A percentile compares a stretch with the other conserved stretches of the same genome.
phyloP scores from a whole-genome alignment of 2,888 invertebrate genomes.

The Stenoptilia bipunctidactyla region DNA sequence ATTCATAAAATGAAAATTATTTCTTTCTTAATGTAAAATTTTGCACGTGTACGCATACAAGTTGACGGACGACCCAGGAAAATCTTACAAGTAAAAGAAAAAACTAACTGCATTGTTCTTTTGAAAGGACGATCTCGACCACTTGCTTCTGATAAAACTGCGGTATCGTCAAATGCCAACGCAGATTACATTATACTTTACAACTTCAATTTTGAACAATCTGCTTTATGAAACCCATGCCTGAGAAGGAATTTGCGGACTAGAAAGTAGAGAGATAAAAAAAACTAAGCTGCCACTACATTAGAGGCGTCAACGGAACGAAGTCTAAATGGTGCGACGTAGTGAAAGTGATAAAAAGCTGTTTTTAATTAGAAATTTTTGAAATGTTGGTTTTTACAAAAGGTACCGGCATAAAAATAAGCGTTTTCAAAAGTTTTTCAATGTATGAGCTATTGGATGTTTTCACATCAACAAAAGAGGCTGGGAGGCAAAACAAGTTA shows the following conservation, averaged over 20 bases:
- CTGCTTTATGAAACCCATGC: no score
- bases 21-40: no score
- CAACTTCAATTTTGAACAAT: no score
- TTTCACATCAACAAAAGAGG: slow-evolving; percentile 20
- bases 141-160: slow-evolving; percentile 39
- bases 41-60: no score
- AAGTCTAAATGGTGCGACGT: slow-evolving; percentile 37
- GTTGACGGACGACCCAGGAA: no score
- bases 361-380: slow-evolving; percentile 17
- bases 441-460: slow-evolving; percentile 2
- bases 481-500: slow-evolving; percentile 37
- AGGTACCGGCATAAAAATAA: neutral
- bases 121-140: slow-evolving; percentile 39
- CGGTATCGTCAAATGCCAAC: slow-evolving; percentile 38
- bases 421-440: neutral
- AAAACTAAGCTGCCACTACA: slow-evolving; percentile 35
- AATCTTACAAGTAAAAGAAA: slow-evolving; percentile 8
- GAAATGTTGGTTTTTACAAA: neutral
- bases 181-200: slow-evolving; percentile 8
- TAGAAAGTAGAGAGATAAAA: slow-evolving; percentile 12
- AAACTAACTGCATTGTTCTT: slow-evolving; percentile 65
- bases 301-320: slow-evolving; percentile 38
- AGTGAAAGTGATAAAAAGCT: slow-evolving; percentile 56
- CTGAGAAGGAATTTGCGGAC: neutral
- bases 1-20: no score